Conservation (phyloP, 2,888 invertebrate species). For the Drosophila suboccidentalis region DNA sequence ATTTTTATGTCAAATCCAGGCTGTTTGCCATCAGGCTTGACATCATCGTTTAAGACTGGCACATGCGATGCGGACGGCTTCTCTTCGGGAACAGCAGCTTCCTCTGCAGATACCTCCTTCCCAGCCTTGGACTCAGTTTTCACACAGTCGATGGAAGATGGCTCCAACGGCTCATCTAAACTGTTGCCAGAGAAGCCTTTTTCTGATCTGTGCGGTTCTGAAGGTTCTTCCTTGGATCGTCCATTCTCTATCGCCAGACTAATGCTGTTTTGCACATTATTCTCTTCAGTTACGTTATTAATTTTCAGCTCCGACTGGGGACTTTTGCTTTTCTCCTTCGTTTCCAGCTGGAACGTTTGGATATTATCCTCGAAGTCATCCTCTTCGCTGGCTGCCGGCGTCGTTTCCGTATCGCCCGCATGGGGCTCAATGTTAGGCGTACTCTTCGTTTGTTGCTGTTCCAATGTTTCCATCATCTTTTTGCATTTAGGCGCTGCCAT, state of each 20-base stretch:
- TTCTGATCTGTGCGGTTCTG: neutral
- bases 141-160: neutral
- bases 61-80: conserved; percentile 21
- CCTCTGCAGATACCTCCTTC: neutral
- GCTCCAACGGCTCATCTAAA: conserved; percentile 4
- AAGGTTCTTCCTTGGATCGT: neutral
- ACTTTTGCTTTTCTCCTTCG: conserved; percentile 40
- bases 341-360: conserved; percentile 45
- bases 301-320: conserved; percentile 7
- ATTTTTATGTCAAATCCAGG: conserved; percentile 6
- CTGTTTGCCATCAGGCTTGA: neutral
- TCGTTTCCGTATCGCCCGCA: conserved; percentile 44
- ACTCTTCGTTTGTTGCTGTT: conserved; percentile 66
- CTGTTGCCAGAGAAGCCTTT: neutral
- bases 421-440: conserved; percentile 56
- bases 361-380: conserved; percentile 59
- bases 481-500: conserved; percentile 71
- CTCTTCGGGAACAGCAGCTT: conserved; percentile 9
- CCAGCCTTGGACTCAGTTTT: conserved; percentile 6
- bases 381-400: conserved; percentile 47
- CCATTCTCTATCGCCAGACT: conserved; percentile 39
- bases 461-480: conserved; percentile 81
- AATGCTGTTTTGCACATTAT: conserved; percentile 1
- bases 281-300: conserved; percentile 2
- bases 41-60: neutral